Conservation (phyloP, 1,140 invertebrate species). For the Aphis gossypii region DNA sequence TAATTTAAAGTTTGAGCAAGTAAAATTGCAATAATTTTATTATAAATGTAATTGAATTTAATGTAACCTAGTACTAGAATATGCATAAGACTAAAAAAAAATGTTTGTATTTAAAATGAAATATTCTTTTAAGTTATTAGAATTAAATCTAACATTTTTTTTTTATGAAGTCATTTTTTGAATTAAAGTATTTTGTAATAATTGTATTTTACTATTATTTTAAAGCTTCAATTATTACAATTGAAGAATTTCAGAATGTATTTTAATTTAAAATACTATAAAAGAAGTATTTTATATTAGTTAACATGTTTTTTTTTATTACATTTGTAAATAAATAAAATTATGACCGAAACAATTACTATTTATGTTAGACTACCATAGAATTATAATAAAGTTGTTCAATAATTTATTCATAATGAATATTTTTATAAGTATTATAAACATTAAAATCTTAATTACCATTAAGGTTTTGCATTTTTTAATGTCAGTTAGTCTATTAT, state of each 20-base stretch:
- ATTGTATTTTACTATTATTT: neutral
- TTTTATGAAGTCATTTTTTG: neutral
- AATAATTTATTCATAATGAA: neutral
- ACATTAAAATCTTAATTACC: neutral
- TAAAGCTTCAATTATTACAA: neutral
- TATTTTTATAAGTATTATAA: constrained; percentile 24
- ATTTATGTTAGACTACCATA: neutral
- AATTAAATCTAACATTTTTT: neutral
- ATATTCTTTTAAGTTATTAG: neutral
- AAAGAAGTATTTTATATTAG: neutral
- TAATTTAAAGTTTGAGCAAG: neutral
- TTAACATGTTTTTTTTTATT: neutral
- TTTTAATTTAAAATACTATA: neutral
- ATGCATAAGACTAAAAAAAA: neutral
- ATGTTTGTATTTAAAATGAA: neutral
- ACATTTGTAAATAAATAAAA: neutral
- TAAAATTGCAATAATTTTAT: neutral
- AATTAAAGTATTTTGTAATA: neutral
- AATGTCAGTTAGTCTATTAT: neutral
- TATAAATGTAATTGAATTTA: neutral
- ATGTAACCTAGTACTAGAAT: neutral
- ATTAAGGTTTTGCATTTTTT: neutral
- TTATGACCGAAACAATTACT: neutral
- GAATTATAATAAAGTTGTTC: neutral
- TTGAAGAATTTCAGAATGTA: neutral